Evolutionary conservation across 1,140 invertebrate genomes (phyloP).

Genomic region (Delia radicum): DNA sequence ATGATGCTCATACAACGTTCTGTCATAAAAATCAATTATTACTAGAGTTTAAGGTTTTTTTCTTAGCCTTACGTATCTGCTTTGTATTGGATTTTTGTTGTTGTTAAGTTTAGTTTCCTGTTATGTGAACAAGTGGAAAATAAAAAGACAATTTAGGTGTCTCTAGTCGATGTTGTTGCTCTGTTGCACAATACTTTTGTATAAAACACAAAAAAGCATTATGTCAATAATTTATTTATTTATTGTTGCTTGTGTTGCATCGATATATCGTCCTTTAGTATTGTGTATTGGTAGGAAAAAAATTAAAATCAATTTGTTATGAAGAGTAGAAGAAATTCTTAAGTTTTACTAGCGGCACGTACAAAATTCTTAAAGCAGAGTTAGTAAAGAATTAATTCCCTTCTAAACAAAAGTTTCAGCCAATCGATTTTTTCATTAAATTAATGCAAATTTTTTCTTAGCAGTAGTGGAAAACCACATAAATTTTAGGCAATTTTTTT

Average conservation of each 20-base stretch:
- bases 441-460: no score
- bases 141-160: not conserved
- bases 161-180: not conserved
- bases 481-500: no score
- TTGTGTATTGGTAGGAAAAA: not conserved
- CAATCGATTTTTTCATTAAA: no score
- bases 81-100: not conserved
- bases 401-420: not conserved
- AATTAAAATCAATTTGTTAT: constrained; percentile 16
- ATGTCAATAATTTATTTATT: constrained; percentile 24
- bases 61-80: no score
- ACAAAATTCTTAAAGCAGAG: not conserved
- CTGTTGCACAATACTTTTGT: not conserved
- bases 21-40: constrained; percentile 24
- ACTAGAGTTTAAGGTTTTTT: not conserved
- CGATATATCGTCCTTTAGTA: not conserved
- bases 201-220: not conserved
- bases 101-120: not conserved
- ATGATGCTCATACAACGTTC: not conserved
- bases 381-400: no score
- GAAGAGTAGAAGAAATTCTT: not conserved
- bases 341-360: constrained; percentile 1
- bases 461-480: no score
- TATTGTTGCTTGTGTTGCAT: not conserved
- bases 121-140: not conserved